Percentiles rank a stretch among this genome's conserved stretches.
phyloP scores from a whole-genome alignment of 1,140 invertebrate species.

The Ceratina japonica region DNA sequence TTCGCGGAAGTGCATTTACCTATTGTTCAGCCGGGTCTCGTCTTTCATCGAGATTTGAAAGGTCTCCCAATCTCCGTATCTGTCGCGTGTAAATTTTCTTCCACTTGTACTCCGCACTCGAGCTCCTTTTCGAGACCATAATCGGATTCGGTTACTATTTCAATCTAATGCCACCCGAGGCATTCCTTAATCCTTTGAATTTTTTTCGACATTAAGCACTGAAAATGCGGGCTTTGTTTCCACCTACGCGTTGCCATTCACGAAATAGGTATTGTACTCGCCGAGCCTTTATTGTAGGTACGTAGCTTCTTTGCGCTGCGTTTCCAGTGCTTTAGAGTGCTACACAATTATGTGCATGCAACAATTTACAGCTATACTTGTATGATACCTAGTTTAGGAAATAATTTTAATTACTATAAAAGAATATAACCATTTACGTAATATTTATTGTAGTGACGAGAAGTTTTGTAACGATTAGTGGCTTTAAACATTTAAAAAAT shows the following conservation, averaged over 20 bases:
- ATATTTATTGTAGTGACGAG: too few relatives aligned
- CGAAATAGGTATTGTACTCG: background rate
- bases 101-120: background rate
- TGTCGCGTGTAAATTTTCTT: slow-evolving; percentile 44
- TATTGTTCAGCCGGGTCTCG: slow-evolving; percentile 55
- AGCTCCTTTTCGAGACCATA: background rate
- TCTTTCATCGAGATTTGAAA: slow-evolving; percentile 58
- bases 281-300: background rate
- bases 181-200: background rate
- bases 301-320: background rate
- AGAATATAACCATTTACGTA: too few relatives aligned
- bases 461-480: too few relatives aligned
- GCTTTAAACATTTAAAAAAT: too few relatives aligned
- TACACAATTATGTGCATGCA: too few relatives aligned
- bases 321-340: background rate
- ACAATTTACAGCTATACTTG: too few relatives aligned
- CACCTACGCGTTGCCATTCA: too few relatives aligned
- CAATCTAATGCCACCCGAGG: background rate
- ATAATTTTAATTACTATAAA: too few relatives aligned
- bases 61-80: slow-evolving; percentile 49
- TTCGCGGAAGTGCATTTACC: slow-evolving; percentile 59
- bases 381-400: too few relatives aligned
- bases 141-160: slow-evolving; percentile 10
- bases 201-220: too few relatives aligned
- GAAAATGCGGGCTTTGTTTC: background rate